These are phyloP conservation scores for Drosophila bunnanda DNA, from an alignment of 2,888 invertebrate genomes.

Conservation along the genomic window DNA sequence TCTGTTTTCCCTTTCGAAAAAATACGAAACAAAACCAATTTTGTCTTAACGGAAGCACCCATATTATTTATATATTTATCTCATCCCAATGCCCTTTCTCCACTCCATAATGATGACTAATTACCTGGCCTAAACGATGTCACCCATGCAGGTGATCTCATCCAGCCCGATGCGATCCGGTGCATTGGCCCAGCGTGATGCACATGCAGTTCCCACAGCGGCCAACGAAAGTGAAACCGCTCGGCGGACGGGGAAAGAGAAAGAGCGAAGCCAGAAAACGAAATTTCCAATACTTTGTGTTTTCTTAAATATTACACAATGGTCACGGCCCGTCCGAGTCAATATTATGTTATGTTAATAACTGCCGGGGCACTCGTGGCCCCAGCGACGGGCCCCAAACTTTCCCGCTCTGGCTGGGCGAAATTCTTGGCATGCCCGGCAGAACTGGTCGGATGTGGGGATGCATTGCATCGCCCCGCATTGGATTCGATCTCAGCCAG, in stretches of 20 bases:
- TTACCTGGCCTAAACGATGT: conserved; percentile 47
- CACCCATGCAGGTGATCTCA: conserved; percentile 47
- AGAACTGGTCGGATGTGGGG: conserved; percentile 68
- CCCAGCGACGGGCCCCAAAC: conserved; percentile 27
- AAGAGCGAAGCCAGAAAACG: conserved; percentile 51
- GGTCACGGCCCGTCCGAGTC: conserved; percentile 53
- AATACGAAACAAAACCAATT: background rate
- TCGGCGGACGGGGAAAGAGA: conserved; percentile 25
- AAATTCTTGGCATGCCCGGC: conserved; percentile 64
- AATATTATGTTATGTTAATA: conserved; percentile 57
- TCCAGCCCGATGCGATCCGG: conserved; percentile 16
- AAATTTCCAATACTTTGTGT: conserved; percentile 44
- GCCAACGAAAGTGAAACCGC: conserved; percentile 69
- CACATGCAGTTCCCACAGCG: conserved; percentile 57
- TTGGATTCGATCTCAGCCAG: conserved; percentile 47
- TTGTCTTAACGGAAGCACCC: background rate
- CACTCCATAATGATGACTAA: conserved; percentile 41
- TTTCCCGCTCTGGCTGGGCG: conserved; percentile 43
- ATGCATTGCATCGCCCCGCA: conserved; percentile 48
- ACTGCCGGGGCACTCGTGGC: conserved; percentile 38
- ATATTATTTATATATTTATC: background rate
- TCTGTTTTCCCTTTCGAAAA: background rate
- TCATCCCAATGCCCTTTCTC: conserved; percentile 26
- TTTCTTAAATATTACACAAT: conserved; percentile 70
- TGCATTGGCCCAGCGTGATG: conserved; percentile 29